A percentile compares a stretch with the other conserved stretches of the same genome.
Evolutionary conservation across 2,113 vertebrate genomes (phyloP).

Genomic region (Halcyon malimbica): DNA sequence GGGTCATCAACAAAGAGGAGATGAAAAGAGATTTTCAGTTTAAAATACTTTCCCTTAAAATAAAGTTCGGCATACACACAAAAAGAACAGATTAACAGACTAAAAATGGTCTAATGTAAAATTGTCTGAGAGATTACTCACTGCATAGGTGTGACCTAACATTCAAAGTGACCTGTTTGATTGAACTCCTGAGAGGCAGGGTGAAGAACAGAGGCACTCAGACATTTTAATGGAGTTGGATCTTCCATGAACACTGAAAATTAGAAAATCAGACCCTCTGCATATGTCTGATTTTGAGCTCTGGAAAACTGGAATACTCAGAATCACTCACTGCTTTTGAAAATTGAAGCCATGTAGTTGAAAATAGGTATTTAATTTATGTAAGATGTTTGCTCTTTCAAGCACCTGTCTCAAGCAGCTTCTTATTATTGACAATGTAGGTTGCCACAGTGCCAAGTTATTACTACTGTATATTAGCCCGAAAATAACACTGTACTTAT

Average conservation of each 20-base stretch:
- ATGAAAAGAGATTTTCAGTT: neutral
- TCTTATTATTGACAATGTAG: neutral
- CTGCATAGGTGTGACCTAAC: neutral
- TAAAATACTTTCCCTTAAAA: neutral
- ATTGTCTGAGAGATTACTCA: neutral
- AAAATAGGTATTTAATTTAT: constrained; percentile 43
- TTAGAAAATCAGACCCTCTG: constrained; percentile 12
- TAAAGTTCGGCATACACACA: neutral
- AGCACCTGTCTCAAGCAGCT: constrained; percentile 52
- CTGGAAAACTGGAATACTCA: neutral
- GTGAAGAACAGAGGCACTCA: neutral
- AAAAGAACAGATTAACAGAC: neutral
- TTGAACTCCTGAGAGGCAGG: neutral
- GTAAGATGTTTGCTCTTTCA: neutral
- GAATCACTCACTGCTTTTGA: neutral
- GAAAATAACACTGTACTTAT: constrained; percentile 27
- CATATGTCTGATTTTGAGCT: neutral
- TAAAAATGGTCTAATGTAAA: neutral
- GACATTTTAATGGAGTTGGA: constrained; percentile 3
- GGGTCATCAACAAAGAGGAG: neutral
- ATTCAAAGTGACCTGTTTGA: constrained; percentile 6
- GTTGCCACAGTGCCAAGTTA: constrained; percentile 33
- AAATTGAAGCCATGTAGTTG: constrained; percentile 12
- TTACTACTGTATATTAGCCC: neutral
- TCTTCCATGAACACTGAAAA: constrained; percentile 28